A percentile compares a stretch with the other conserved stretches of the same genome.
Evolutionary conservation across 2,888 invertebrate genomes (phyloP).

Genomic region (Linyphia triangularis): DNA sequence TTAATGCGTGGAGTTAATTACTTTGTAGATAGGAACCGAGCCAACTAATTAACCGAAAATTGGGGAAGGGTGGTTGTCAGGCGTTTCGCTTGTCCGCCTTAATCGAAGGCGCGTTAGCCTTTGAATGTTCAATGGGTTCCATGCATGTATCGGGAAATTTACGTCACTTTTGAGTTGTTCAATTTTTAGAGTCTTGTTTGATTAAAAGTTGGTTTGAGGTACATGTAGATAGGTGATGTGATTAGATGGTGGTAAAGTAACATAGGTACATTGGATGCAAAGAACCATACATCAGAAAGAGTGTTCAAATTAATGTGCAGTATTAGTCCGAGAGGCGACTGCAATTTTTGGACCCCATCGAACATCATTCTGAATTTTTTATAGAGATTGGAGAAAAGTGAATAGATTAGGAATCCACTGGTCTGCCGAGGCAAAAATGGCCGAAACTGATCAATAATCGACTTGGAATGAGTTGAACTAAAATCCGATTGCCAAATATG

Average conservation of each 20-base stretch:
- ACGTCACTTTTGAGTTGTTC: neutral
- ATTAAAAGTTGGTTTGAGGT: neutral
- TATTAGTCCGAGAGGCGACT: no score
- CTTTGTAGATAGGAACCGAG: constrained; percentile 14
- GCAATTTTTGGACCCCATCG: no score
- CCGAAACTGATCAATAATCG: no score
- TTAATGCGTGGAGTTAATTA: constrained; percentile 20
- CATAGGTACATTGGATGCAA: neutral
- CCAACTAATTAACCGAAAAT: constrained; percentile 24
- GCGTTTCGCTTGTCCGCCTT: constrained; percentile 7
- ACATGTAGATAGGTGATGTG: neutral
- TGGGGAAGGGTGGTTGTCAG: constrained; percentile 4
- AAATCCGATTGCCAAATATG: no score
- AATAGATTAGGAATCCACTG: no score
- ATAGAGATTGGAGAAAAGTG: no score
- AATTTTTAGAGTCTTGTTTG: neutral
- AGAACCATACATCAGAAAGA: no score
- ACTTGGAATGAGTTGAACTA: no score
- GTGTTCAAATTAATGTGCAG: no score
- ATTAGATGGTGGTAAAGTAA: neutral
- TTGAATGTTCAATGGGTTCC: neutral
- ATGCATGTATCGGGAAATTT: neutral
- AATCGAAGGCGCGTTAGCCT: constrained; percentile 1
- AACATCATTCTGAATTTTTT: no score
- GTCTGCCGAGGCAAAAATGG: no score